These are phyloP conservation scores for Octomys mimax DNA, from an alignment of 2,797 vertebrate species.

Conservation along the genomic window DNA sequence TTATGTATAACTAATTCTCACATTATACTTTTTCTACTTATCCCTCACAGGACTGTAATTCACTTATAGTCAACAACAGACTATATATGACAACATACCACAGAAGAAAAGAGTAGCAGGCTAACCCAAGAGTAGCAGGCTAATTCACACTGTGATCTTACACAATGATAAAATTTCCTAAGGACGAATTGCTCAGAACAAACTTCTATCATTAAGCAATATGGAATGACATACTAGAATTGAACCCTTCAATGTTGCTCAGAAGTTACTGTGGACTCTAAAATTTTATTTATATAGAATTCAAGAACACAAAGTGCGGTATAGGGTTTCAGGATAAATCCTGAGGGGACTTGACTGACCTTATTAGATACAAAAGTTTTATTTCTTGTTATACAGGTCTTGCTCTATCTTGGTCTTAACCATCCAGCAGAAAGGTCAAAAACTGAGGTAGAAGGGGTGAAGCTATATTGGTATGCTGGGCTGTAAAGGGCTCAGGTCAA, in stretches of 20 bases:
- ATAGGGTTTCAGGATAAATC: too few relatives aligned
- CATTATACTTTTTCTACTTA: background rate
- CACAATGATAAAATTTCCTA: background rate
- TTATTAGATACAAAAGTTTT: too few relatives aligned
- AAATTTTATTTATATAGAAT: constrained; percentile 27
- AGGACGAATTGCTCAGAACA: background rate
- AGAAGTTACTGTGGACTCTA: background rate
- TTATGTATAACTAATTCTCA: background rate
- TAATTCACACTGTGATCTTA: background rate
- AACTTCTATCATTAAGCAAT: background rate
- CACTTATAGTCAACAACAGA: background rate
- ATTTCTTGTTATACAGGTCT: too few relatives aligned
- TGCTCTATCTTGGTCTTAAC: too few relatives aligned
- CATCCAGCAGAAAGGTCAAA: too few relatives aligned
- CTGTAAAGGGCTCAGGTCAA: too few relatives aligned
- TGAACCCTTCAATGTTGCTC: background rate
- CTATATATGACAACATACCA: too few relatives aligned
- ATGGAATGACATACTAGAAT: background rate
- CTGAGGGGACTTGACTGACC: too few relatives aligned
- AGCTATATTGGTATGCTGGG: too few relatives aligned
- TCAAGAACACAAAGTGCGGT: constrained; percentile 15
- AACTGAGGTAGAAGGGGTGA: too few relatives aligned
- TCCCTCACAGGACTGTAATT: background rate
- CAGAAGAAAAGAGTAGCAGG: too few relatives aligned
- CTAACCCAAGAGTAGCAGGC: too few relatives aligned